Conservation (phyloP, 2,797 vertebrate genomes). For the Australoheros facetus region DNA sequence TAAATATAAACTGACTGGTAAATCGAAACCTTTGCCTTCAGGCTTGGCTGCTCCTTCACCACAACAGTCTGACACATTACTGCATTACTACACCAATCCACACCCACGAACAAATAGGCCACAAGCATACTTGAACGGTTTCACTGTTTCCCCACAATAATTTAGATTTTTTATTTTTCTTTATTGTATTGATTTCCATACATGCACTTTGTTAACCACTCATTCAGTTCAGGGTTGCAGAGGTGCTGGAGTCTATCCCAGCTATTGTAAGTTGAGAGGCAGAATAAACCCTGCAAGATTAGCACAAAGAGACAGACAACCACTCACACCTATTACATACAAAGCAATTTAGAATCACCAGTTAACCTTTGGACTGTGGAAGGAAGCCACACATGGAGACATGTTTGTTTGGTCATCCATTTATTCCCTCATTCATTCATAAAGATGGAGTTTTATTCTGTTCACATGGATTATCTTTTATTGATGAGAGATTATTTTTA, state of each 20-base stretch:
- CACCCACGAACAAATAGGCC: neutral
- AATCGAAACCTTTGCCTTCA: neutral
- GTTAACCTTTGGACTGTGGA: no score
- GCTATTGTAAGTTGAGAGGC: neutral
- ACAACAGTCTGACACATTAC: neutral
- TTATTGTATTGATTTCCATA: neutral
- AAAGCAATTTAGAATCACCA: no score
- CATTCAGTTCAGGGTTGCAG: no score
- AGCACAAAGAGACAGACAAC: no score
- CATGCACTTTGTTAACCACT: neutral
- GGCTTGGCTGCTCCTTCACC: neutral
- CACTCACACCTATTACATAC: no score
- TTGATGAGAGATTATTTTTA: conserved; percentile 32
- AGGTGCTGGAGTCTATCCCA: neutral
- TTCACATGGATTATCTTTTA: neutral
- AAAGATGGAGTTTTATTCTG: neutral
- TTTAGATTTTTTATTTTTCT: neutral
- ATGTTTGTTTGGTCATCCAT: neutral
- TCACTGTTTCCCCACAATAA: neutral
- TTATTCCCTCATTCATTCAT: neutral
- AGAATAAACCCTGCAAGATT: no score
- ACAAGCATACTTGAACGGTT: neutral
- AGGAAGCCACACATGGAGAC: neutral
- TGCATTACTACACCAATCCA: neutral
- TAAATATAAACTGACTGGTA: neutral